Evolutionary conservation across 2,113 vertebrate species (phyloP).

Genomic region (Setophaga coronata): DNA sequence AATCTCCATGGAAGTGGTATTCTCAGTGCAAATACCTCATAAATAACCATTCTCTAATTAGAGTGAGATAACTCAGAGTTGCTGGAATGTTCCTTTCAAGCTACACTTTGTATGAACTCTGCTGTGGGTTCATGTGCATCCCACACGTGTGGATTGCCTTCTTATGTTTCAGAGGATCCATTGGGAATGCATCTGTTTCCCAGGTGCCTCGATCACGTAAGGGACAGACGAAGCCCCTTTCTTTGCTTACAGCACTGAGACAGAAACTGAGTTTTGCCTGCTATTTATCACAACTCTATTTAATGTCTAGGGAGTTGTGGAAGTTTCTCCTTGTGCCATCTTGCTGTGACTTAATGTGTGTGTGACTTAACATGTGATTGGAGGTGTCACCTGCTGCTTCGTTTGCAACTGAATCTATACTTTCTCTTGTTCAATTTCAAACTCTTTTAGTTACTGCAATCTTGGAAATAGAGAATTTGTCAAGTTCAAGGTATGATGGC

Average conservation of each 20-base stretch:
- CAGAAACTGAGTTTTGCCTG: background rate
- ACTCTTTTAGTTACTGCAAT: background rate
- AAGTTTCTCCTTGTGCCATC: background rate
- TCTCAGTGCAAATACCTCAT: background rate
- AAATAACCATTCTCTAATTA: constrained; percentile 12
- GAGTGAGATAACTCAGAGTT: background rate
- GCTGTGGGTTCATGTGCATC: background rate
- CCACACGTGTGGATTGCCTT: background rate
- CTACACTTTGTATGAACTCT: constrained; percentile 12
- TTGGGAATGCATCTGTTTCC: background rate
- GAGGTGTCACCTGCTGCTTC: background rate
- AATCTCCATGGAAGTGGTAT: background rate
- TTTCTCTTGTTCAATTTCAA: background rate
- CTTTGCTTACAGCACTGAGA: background rate
- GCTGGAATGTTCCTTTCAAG: constrained; percentile 38
- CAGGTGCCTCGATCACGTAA: background rate
- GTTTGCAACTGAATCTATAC: background rate
- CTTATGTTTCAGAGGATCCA: background rate
- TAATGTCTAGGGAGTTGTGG: background rate
- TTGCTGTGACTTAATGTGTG: background rate
- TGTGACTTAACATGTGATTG: background rate
- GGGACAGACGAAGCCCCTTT: background rate
- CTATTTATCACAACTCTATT: background rate
- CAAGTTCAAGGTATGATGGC: background rate
- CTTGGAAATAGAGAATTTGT: background rate